A percentile compares a stretch with the other conserved stretches of the same genome.
Conservation (phyloP, 2,888 invertebrate species). For the Limenitis camilla region DNA sequence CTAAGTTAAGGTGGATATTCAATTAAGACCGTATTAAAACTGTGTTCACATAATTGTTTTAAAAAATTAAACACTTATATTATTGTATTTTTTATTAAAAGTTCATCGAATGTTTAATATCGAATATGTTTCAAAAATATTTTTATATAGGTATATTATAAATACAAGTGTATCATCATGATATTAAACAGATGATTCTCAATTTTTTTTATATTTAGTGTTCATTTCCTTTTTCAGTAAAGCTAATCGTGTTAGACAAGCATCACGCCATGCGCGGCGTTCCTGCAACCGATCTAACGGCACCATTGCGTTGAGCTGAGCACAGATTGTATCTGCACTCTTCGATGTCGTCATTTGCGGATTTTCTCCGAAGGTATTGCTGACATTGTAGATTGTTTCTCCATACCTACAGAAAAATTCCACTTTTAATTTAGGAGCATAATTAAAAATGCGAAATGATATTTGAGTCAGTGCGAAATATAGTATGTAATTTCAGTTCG, state of each 20-base stretch:
- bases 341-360: conserved; percentile 80
- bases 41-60: too few relatives aligned
- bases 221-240: conserved; percentile 84
- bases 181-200: neutral
- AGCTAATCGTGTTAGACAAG: conserved; percentile 85
- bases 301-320: conserved; percentile 82
- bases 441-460: neutral
- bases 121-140: neutral
- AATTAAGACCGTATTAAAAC: too few relatives aligned
- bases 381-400: conserved; percentile 75
- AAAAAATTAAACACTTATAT: too few relatives aligned
- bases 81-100: too few relatives aligned
- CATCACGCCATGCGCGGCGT: conserved; percentile 87
- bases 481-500: too few relatives aligned
- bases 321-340: conserved; percentile 78
- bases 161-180: neutral
- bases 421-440: too few relatives aligned
- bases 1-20: too few relatives aligned
- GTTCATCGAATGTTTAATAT: neutral
- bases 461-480: too few relatives aligned
- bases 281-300: conserved; percentile 83
- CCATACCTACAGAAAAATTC: conserved; percentile 61
- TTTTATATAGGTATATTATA: neutral
- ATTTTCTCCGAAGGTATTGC: conserved; percentile 82
- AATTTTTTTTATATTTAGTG: conserved; percentile 41